Evolutionary conservation across 2,113 vertebrate genomes (phyloP), one percentile per base, ranked within the genome.

Genomic region (Macquaria ambigua): DNA sequence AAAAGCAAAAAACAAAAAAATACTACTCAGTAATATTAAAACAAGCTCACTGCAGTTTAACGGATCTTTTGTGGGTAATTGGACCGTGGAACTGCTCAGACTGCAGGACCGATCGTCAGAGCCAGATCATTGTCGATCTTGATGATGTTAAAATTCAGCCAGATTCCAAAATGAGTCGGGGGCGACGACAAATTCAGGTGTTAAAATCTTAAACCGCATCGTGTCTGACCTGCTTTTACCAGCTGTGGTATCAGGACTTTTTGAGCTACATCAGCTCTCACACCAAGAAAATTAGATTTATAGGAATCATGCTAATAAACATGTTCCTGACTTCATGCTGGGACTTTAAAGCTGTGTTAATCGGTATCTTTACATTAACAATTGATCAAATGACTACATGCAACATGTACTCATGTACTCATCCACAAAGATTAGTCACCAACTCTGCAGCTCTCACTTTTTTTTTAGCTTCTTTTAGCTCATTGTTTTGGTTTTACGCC

Each of bases 401-500:
- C 37, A 46, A 16, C 53, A 48, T 25, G 14, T 56, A 25, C 34
- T 62, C 53, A 48, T 25, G 14, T 56, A 25, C 34, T 62, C 10
- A 28, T 5, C 0, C n/a, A 16, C 31, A 52, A 39, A 23, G 28
- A 48, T 28, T 2, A 64, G 39, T 68, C 68, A 74, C 12, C 28
- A 0, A n/a, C 72, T 8, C 8, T 58, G 5, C 25, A 21, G 21
- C 37, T 67, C 46, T 62, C 31, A 34, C n/a, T 46, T 14, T 12
- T 46, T 46, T 80, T 79, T 18, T 34, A 25, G 12, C 39, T 28
- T 74, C 62, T 79, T 82, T 81, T 11, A 79, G 52, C 55, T 59
- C 31, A 1, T 37, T 84, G 82, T 78, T 84, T 79, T 64, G 79
- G 55, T 88, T 88, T 87, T 63, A 77, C 56, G 69, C 55, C 74